A percentile compares a stretch with the other conserved stretches of the same genome.
Conservation (phyloP, 2,888 invertebrate species). For the Ischnura elegans region DNA sequence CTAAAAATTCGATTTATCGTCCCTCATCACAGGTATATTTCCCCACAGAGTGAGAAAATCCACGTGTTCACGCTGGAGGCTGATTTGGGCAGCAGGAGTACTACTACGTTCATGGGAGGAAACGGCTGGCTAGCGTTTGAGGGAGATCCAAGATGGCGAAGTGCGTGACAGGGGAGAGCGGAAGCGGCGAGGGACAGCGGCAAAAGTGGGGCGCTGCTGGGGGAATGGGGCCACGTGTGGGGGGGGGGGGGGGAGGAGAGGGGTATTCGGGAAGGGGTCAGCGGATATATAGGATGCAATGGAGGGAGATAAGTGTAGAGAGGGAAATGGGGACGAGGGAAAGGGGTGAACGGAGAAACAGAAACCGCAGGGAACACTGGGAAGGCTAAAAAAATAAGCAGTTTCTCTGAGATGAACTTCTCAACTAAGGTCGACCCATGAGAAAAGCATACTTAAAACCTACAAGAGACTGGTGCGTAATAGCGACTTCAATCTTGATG, state of each 20-base stretch:
- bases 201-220: background rate
- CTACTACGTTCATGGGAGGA: too few relatives aligned
- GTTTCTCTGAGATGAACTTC: too few relatives aligned
- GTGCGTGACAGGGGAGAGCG: conserved; percentile 26
- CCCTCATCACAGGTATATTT: too few relatives aligned
- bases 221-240: background rate
- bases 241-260: background rate
- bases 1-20: too few relatives aligned
- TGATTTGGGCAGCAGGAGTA: background rate
- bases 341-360: background rate
- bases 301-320: background rate
- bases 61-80: too few relatives aligned
- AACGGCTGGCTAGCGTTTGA: background rate
- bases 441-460: too few relatives aligned
- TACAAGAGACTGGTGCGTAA: too few relatives aligned
- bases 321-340: background rate
- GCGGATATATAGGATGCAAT: background rate
- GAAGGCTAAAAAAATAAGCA: too few relatives aligned
- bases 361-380: too few relatives aligned
- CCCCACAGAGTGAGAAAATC: too few relatives aligned
- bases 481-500: too few relatives aligned
- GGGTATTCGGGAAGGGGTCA: background rate
- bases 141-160: background rate
- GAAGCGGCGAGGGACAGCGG: conserved; percentile 2
- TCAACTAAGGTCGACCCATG: too few relatives aligned